Base-by-base conservation (phyloP, 2,888 invertebrate genomes). In the Troilus luridus region DNA sequence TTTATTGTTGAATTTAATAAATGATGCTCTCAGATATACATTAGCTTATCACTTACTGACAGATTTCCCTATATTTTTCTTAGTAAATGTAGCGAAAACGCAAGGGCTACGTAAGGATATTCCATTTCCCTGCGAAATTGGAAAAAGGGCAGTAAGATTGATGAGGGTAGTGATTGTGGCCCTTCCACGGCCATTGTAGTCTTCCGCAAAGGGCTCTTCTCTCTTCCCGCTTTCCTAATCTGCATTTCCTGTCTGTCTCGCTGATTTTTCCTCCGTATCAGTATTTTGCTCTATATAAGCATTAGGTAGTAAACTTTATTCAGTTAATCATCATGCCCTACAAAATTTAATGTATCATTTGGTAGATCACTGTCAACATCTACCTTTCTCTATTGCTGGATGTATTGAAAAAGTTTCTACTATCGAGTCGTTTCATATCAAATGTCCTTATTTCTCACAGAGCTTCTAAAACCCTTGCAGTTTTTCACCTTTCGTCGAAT, bases 111-210 rank as follows among this genome's bases (percentile, higher is more conserved):
- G 14, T 21, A n/a, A 21, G 81, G 56, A 85, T 85, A 85, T 85
- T 85, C 81, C 56, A 85, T 85, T 85, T 85, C 54, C 54, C 10
- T n/a, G 54, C 56, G 81, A 85, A 56, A 85, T 85, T 85, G 81
- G 81, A 85, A 85, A 85, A 85, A 85, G n/a, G 54, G 21, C 21
- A 10, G 10, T 7, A 85, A 56, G 81, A 85, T 85, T 56, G 81
- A 85, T 56, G 41, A 54, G 10, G 81, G 54, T 21, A 21, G 9
- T 85, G 72, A 85, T 85, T 85, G 81, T 56, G 81, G 81, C 5
- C 9, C n/a, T 21, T 21, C 21, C 7, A 21, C 12, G 24, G n/a
- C 54, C 54, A 85, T 85, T 85, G 56, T 85, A 56, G 54, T 56
- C 54, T 72, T 72, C 72, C 11, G 27, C 27, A 27, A 41, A 77